Base-by-base conservation (phyloP, 2,888 invertebrate genomes). In the Drosophila cracens region DNA sequence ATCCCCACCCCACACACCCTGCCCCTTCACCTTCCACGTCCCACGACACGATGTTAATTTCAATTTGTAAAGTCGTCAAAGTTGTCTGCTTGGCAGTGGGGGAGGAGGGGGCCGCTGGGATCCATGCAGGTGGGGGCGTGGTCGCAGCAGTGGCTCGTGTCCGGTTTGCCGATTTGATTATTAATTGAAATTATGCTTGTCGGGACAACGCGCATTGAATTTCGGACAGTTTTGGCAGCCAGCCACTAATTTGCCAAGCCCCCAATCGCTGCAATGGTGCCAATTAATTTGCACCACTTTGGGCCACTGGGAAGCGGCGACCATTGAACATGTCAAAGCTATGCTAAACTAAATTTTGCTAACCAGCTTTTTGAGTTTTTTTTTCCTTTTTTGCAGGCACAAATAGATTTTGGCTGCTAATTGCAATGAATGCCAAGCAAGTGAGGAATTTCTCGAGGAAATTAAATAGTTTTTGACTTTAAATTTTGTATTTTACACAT, bases 101-200 rank as follows among this genome's bases (percentile, higher is more conserved):
- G 7, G 7, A 1, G 11, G 25, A 25, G 7, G 13, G 21, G 33
- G 16, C 70, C 72, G 40, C 29, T 73, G 87, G 72, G 84, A 82
- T 34, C 52, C 43, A 7, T 3, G 27, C 25, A 48, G 59, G 29
- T 43, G 59, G 51, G 36, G 49, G 49, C 49, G 59, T 62, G 31
- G 51, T 18, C 27, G 31, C 27, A 36, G 52, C 52, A 38, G 27
- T 29, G 48, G 54, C 69, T 68, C 72, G 70, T 72, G 84, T 74
- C 62, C 77, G 70, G 74, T 70, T 78, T 79, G 76, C 74, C 75
- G 88, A 82, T 83, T 83, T 79, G 81, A 88, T 87, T 88, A 87
- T 87, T 87, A 86, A 88, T 87, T 87, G 82, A 88, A 88, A 83
- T 88, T 80, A 82, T 84, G 82, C 82, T 76, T 62, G 70, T 75